These are phyloP conservation scores for Tachypleus tridentatus DNA, from an alignment of 1,140 invertebrate species.

Conservation along the genomic window DNA sequence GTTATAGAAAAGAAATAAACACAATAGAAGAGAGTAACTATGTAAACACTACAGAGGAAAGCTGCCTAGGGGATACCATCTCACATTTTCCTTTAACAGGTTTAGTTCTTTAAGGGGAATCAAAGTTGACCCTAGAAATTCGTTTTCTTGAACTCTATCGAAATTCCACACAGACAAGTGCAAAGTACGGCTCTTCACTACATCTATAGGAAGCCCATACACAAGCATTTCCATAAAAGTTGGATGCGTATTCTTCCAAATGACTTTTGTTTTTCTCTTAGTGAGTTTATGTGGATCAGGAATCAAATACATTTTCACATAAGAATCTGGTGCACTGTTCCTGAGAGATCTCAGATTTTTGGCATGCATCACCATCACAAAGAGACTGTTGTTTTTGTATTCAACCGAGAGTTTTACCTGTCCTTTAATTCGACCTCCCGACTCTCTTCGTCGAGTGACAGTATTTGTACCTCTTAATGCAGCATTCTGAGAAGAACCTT, in stretches of 20 bases:
- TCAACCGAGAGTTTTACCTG: conserved; percentile 69
- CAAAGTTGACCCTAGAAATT: conserved; percentile 78
- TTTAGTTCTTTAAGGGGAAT: conserved; percentile 54
- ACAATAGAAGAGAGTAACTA: too few relatives aligned
- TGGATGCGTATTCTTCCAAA: conserved; percentile 81
- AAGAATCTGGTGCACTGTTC: conserved; percentile 58
- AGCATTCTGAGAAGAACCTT: conserved; percentile 37
- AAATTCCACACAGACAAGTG: conserved; percentile 93
- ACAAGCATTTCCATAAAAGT: conserved; percentile 95
- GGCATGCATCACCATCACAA: conserved; percentile 78
- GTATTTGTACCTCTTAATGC: conserved; percentile 1
- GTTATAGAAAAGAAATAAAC: too few relatives aligned
- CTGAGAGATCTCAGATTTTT: conserved; percentile 57
- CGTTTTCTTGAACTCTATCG: conserved; percentile 88
- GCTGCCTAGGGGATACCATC: conserved; percentile 34
- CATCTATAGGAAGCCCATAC: conserved; percentile 60
- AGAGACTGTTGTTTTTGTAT: conserved; percentile 62
- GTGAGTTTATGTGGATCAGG: conserved; percentile 53
- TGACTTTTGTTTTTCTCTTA: conserved; percentile 89
- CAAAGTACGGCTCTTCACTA: conserved; percentile 56
- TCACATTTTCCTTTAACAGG: conserved; percentile 51
- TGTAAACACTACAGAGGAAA: too few relatives aligned
- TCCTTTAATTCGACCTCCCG: conserved; percentile 24
- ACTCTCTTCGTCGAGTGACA: conserved; percentile 2
- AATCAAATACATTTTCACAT: conserved; percentile 87